phyloP scores from a whole-genome alignment of 2,888 invertebrate species.

The Operophtera brumata region DNA sequence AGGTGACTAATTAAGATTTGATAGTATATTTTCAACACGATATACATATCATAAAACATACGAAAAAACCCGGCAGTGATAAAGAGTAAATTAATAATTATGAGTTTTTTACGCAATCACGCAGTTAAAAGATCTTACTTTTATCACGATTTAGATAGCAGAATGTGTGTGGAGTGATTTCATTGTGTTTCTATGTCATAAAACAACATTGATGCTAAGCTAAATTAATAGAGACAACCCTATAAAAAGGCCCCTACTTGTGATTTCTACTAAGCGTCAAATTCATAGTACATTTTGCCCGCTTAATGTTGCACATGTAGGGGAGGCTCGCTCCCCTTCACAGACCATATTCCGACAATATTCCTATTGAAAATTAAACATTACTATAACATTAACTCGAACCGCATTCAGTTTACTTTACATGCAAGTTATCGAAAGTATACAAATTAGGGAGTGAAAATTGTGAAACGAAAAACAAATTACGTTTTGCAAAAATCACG shows the following conservation, averaged over 20 bases:
- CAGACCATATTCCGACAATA: slow-evolving; percentile 58
- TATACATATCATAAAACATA: not conserved
- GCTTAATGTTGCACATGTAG: slow-evolving; percentile 61
- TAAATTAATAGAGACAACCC: slow-evolving; percentile 43
- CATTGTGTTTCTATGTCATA: not conserved
- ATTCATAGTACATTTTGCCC: slow-evolving; percentile 65
- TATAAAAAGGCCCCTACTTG: slow-evolving; percentile 48
- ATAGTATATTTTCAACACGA: not conserved
- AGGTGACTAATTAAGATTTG: not conserved
- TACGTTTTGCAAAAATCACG: slow-evolving; percentile 43
- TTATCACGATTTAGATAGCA: not conserved
- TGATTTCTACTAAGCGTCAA: slow-evolving; percentile 65
- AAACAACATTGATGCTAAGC: not conserved
- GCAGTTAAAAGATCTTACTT: not conserved
- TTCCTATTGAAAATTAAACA: slow-evolving; percentile 62
- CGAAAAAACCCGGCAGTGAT: not conserved
- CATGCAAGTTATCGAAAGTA: slow-evolving; percentile 5
- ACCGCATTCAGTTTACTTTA: slow-evolving; percentile 33
- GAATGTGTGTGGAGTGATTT: not conserved
- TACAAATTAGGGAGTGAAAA: slow-evolving; percentile 35
- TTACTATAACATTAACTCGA: slow-evolving; percentile 56
- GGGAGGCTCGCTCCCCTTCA: slow-evolving; percentile 55
- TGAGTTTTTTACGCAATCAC: not conserved
- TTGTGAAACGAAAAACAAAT: slow-evolving; percentile 41
- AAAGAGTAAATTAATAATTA: not conserved